Base-by-base conservation (phyloP, 2,888 invertebrate species). In the Calliopum simillimum region DNA sequence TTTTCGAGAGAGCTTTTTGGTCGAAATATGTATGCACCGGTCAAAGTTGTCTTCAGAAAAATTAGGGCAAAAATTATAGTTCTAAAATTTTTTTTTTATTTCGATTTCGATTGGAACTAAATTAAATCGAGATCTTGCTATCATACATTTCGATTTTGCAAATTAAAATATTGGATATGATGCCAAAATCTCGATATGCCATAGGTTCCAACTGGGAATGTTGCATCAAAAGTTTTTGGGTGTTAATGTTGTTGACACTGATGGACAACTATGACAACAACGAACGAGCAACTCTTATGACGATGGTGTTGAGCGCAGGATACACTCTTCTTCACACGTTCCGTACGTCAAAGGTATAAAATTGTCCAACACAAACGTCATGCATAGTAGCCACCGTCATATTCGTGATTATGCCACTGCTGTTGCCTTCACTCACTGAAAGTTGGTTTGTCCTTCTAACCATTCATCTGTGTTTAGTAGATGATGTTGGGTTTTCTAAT, bases 171-270 rank as follows among this genome's bases (percentile, higher is more conserved):
- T n/a, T n/a, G n/a, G n/a, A n/a, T n/a, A n/a, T n/a, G n/a, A n/a
- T n/a, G n/a, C n/a, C 25, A 25, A 25, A 25, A 5, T 25, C 5
- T 25, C 25, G n/a, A 25, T 25, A 25, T 25, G 25, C 25, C 33
- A 8, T 33, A 4, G 8, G 5, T 33, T 33, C 33, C 33, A 33
- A 3, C 2, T 33, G 33, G 33, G 33, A 33, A 33, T 33, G 8
- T 1, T 8, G 33, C 5, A 33, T 1, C 33, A 33, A 33, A 33
- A 58, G 13, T 16, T 13, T 23, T 12, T 19, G 11, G 46, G 46
- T 61, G 61, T 61, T 44, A 33, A 61, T 61, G 61, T 46, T 61
- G 61, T 61, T 61, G 61, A 61, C 61, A 61, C 61, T 61, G 61
- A 61, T 21, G 46, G 61, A 44, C 58, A 41, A n/a, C 53, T 8